A percentile compares a stretch with the other conserved stretches of the same genome.
Conservation (phyloP, 2,113 vertebrate species). For the Actenoides hombroni region DNA sequence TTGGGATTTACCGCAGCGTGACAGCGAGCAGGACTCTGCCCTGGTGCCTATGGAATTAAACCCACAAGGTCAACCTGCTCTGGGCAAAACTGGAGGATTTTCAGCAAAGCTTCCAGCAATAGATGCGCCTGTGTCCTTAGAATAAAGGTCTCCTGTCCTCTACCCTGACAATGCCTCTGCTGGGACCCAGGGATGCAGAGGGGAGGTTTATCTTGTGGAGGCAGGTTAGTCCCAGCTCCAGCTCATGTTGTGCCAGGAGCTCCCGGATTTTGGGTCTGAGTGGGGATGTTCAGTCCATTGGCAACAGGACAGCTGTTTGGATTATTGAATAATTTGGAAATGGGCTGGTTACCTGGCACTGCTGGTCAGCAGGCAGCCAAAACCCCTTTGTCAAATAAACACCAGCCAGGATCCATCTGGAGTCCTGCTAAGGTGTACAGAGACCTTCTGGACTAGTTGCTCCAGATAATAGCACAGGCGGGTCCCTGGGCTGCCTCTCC, state of each 20-base stretch:
- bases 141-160: neutral
- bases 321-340: neutral
- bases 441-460: neutral
- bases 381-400: neutral
- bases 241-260: neutral
- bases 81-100: neutral
- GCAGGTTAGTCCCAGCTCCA: neutral
- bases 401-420: neutral
- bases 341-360: neutral
- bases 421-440: neutral
- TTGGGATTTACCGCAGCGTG: neutral
- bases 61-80: neutral
- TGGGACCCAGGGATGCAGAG: neutral
- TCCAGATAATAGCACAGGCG: neutral
- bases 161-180: neutral
- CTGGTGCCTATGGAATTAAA: neutral
- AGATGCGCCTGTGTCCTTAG: accelerated
- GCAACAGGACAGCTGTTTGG: neutral
- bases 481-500: neutral
- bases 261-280: neutral
- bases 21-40: neutral
- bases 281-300: neutral
- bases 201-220: neutral
- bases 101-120: neutral
- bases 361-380: neutral